phyloP scores from a whole-genome alignment of 1,140 invertebrate genomes.

The Chionoecetes opilio region DNA sequence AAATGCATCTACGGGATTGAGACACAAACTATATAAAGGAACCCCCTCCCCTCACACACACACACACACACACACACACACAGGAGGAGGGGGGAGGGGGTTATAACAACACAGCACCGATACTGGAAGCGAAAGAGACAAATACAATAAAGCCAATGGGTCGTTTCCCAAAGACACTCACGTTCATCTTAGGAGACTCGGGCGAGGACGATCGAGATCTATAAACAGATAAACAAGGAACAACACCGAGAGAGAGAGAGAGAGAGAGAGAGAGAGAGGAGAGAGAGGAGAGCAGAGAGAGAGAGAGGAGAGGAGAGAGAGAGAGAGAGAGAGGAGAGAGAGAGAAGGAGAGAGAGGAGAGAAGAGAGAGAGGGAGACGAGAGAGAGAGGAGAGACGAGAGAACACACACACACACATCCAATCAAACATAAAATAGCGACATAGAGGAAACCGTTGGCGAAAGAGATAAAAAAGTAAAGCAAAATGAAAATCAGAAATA shows the following conservation, averaged over 20 bases:
- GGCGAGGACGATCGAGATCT: not conserved
- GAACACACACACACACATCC: too few species aligned
- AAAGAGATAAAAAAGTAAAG: not conserved
- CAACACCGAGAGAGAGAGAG: not conserved
- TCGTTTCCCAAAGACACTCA: not conserved
- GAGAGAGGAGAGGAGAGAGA: not conserved
- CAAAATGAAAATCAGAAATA: not conserved
- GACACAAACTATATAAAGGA: not conserved
- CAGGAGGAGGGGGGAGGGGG: too few species aligned
- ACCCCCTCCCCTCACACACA: not conserved
- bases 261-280: conserved; percentile 31
- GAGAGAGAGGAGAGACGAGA: too few species aligned
- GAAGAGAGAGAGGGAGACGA: not conserved
- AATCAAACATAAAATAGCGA: too few species aligned
- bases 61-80: not conserved
- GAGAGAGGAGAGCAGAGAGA: not conserved
- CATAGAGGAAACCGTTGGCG: too few species aligned
- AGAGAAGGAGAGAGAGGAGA: not conserved
- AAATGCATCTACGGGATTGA: not conserved
- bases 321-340: conserved; percentile 30
- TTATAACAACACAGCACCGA: conserved; percentile 3
- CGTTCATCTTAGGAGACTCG: not conserved
- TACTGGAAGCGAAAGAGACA: conserved; percentile 24
- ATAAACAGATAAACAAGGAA: not conserved
- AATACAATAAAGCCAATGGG: not conserved